These are phyloP conservation scores for Ictidomys tridecemlineatus DNA, from an alignment of 2,113 vertebrate species.

Conservation along the genomic window DNA sequence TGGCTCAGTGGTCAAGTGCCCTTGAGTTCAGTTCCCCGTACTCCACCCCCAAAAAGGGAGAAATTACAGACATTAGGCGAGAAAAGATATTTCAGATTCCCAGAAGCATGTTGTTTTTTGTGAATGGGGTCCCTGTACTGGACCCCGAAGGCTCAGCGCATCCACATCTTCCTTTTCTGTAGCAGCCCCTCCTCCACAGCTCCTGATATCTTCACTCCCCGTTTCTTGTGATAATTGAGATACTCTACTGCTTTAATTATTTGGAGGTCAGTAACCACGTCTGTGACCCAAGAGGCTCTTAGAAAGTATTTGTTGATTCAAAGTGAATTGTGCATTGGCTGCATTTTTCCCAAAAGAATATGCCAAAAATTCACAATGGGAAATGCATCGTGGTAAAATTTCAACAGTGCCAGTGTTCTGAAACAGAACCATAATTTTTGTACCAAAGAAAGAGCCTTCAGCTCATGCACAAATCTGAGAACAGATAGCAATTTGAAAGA, in stretches of 20 bases:
- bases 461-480: background rate
- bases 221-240: background rate
- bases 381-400: background rate
- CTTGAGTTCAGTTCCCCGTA: too few species aligned
- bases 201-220: background rate
- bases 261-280: background rate
- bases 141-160: background rate
- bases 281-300: background rate
- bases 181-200: background rate
- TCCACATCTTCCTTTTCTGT: background rate
- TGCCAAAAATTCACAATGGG: background rate
- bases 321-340: background rate
- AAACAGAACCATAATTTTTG: background rate
- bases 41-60: too few species aligned
- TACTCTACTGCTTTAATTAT: background rate
- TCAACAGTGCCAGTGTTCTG: background rate
- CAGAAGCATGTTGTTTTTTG: background rate
- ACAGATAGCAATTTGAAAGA: conserved; percentile 1
- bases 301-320: background rate
- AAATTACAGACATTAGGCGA: background rate
- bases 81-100: background rate
- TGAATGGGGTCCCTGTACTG: background rate
- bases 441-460: background rate
- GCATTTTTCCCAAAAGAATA: background rate
- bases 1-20: too few species aligned